Base-by-base conservation (phyloP, 2,113 vertebrate species). In the Pluvialis apricaria region DNA sequence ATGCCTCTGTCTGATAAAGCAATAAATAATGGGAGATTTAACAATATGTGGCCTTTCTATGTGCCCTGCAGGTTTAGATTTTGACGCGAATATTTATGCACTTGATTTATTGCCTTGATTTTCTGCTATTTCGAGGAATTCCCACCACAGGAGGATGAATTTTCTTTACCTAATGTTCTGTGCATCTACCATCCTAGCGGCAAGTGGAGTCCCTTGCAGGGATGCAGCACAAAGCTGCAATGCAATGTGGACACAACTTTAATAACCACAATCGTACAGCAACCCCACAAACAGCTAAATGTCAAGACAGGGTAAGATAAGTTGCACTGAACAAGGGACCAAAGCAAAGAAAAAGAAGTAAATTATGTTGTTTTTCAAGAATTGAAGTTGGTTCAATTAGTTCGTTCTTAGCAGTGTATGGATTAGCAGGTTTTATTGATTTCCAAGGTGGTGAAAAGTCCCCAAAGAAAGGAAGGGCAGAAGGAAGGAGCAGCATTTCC, bases 31-130 rank as follows among this genome's bases (percentile, higher is more conserved):
- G n/a, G 57, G 65, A 68, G 38, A 86, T 76, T 76, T 60, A 92
- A 94, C 61, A 85, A 68, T 64, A 79, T 58, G 57, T 58, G 70
- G 51, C 42, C 51, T 84, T 93, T 73, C 45, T 45, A 6, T 49
- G 36, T 55, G 93, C 61, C 55, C 88, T 75, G 38, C n/a, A 90
- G 58, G 16, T 82, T 93, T 85, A 85, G 47, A 62, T 24, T 82
- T 79, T 24, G 70, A 82, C 75, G 52, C 1, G 28, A 92, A 68
- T 86, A 94, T 70, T 84, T 90, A 88, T 45, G 42, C 14, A 54
- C 26, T 72, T 82, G 38, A 93, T 82, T 96, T 92, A 85, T 54
- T 49, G 28, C 55, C 61, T 90, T 78, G 55, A 88, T 95, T 92
- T 92, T 82, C 82, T 85, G 57, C 52, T 61, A 38, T 85, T 87